Evolutionary conservation across 2,888 invertebrate species (phyloP), one percentile per base, ranked within the genome.

Genomic region (Morpho helenor): DNA sequence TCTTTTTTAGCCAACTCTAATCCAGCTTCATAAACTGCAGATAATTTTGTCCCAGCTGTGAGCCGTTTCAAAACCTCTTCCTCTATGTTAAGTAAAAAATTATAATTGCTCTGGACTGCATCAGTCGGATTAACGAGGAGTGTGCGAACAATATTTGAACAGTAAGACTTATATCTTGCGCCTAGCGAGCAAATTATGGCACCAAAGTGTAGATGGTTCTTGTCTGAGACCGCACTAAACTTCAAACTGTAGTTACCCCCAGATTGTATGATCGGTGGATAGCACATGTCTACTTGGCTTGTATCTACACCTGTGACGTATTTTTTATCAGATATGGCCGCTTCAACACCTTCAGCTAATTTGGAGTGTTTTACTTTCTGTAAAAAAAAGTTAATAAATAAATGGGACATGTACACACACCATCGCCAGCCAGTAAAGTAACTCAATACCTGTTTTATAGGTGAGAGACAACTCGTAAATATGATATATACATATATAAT

Each of bases 211-310:
- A 99, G 84, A 66, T 93, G 93, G 78, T 98, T 98, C 79, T 98
- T 98, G 80, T 99, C 98, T 70, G 98, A 97, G 3, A 94, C 94
- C 4, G 97, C 97, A 76, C 98, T 99, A 85, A 99, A 99, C 86
- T 99, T 99, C 49, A 99, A 92, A 75, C 95, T 96, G 87, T 99
- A 99, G 76, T 96, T 95, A n/a, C 99, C 99, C 7, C 99, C 99
- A 43, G 99, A 99, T 82, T 99, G 99, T 73, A 99, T 97, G 60
- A 99, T 99, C 0, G 99, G 97, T 0, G 99, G 98, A 80, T 99
- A 99, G 77, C 99, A 99, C 94, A 98, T 97, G 75, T 99, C 99
- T 4, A 99, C 93, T 80, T 98, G 96, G 39, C 94, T 93, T 3
- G 95, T 93, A 84, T 98, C 98, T 0, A 98, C 95, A 2, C 96